Percentiles rank a stretch among this genome's conserved stretches.
These are phyloP conservation scores for Aldabrachelys gigantea DNA, from an alignment of 2,113 vertebrate species.

Conservation along the genomic window DNA sequence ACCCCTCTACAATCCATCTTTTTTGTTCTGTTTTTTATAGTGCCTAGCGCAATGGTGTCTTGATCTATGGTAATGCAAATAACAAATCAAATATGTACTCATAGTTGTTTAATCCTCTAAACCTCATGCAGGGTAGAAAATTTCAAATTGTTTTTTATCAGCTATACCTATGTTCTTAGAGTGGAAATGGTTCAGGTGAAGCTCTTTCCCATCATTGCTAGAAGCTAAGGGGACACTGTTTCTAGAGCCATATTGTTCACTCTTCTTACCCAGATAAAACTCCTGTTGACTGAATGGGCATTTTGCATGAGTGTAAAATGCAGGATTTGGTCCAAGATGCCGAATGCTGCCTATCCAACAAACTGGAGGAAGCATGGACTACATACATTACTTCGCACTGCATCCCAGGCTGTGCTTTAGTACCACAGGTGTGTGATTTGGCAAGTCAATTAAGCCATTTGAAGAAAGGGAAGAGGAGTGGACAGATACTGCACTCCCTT, in stretches of 20 bases:
- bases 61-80: background rate
- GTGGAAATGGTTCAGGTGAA: background rate
- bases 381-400: background rate
- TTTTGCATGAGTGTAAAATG: background rate
- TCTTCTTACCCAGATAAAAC: background rate
- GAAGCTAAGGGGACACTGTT: background rate
- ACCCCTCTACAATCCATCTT: background rate
- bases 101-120: background rate
- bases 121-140: background rate
- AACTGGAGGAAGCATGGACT: background rate
- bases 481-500: background rate
- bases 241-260: background rate
- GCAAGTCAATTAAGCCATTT: background rate
- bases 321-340: background rate
- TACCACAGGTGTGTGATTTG: rapidly evolving
- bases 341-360: background rate
- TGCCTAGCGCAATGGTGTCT: background rate
- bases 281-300: rapidly evolving
- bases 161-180: background rate
- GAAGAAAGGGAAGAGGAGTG: background rate
- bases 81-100: background rate
- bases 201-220: background rate
- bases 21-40: background rate
- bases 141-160: background rate
- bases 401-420: background rate